Conservation (phyloP, 2,888 invertebrate genomes). For the Coecobrya sp. region DNA sequence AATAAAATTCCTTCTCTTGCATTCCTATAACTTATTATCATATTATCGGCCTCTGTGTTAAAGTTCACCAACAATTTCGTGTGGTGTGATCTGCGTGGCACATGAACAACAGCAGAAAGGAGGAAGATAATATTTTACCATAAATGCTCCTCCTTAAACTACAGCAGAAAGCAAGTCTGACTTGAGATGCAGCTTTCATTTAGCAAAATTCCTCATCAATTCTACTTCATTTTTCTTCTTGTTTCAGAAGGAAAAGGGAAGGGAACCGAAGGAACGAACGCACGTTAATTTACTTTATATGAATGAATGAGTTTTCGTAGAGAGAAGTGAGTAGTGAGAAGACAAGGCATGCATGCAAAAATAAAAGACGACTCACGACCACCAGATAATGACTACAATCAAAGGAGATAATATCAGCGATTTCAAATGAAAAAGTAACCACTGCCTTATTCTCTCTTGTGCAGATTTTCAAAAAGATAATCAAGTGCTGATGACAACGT, state of each 20-base stretch:
- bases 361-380: conserved; percentile 70
- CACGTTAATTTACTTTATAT: not conserved
- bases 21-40: too few relatives aligned
- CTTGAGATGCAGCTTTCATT: not conserved
- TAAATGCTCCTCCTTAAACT: too few relatives aligned
- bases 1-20: not conserved
- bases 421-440: conserved; percentile 55
- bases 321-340: conserved; percentile 11
- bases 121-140: not conserved
- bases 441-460: conserved; percentile 38
- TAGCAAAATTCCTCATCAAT: not conserved
- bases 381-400: conserved; percentile 72
- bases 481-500: conserved; percentile 76
- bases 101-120: not conserved
- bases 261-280: too few relatives aligned
- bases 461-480: conserved; percentile 48
- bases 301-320: conserved; percentile 24
- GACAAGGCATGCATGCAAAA: conserved; percentile 54
- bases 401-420: conserved; percentile 71
- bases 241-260: conserved; percentile 35
- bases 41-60: not conserved
- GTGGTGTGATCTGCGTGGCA: not conserved
- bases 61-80: not conserved
- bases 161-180: too few relatives aligned
- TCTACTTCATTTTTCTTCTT: not conserved